These are phyloP conservation scores for Schizotus pectinicornis DNA, from an alignment of 2,888 invertebrate genomes.

Conservation along the genomic window DNA sequence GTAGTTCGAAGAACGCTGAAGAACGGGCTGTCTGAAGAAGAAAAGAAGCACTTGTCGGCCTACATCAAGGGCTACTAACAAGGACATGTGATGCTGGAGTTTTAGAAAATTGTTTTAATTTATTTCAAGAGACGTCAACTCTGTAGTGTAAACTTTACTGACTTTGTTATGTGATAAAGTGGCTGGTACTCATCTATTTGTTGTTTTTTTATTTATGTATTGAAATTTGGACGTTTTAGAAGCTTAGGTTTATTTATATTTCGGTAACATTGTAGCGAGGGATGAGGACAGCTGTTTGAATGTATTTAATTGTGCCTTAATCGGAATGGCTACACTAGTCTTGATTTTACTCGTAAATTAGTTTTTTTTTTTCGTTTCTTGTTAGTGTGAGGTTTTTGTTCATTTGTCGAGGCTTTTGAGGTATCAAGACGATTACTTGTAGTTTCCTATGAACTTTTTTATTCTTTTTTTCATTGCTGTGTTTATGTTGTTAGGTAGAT, in stretches of 20 bases:
- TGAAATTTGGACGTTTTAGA: constrained; percentile 29
- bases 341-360: constrained; percentile 36
- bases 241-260: constrained; percentile 38
- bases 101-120: constrained; percentile 25
- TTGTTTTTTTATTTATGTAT: constrained; percentile 42
- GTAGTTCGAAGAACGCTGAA: constrained; percentile 82
- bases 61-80: constrained; percentile 74
- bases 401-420: constrained; percentile 26
- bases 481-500: constrained; percentile 39
- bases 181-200: constrained; percentile 48
- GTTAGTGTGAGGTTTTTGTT: constrained; percentile 26
- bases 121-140: constrained; percentile 38
- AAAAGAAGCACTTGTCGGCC: constrained; percentile 77
- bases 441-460: constrained; percentile 33
- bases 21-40: constrained; percentile 81
- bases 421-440: constrained; percentile 26
- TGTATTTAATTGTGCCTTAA: constrained; percentile 36
- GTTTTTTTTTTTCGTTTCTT: constrained; percentile 28
- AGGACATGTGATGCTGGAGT: constrained; percentile 25
- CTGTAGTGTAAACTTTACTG: constrained; percentile 44
- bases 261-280: constrained; percentile 24
- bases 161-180: constrained; percentile 55
- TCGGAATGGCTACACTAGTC: constrained; percentile 41
- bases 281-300: constrained; percentile 43
- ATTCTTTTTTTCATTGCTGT: constrained; percentile 37